Evolutionary conservation across 2,797 vertebrate species (phyloP), one percentile per base, ranked within the genome.

Genomic region (Sus cebifrons): DNA sequence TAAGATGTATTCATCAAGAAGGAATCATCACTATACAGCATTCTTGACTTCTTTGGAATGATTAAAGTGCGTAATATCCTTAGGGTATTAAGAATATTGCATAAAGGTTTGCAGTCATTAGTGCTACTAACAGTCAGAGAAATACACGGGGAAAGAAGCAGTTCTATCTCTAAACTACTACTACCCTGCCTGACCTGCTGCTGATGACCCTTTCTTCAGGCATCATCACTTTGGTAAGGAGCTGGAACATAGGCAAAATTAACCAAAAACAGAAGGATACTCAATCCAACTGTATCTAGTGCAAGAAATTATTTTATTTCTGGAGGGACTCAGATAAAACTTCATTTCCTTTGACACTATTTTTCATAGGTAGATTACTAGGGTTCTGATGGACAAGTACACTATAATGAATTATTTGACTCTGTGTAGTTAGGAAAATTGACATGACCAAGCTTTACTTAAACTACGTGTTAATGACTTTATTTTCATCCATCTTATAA

Each of bases 41-140:
- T 93, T 95, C 82, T 92, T 94, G 56, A 89, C 78, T 96, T 97
- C 86, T 97, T 82, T 98, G 97, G 95, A 97, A 97, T 98, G 96
- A 96, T 65, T 96, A 92, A 97, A 98, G 97, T 97, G 94, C 97
- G 92, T 95, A 84, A 70, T 96, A 84, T 94, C 88, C 95, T 91
- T 2, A 86, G 90, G 64, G 62, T 82, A 95, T 81, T 89, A 86
- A 74, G 77, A 96, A 95, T 93, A 96, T 40, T 94, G 96, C 95
- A 86, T 95, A 86, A 95, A 93, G 29, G 49, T 89, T 56, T 94
- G 73, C 49, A 93, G 68, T 92, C 49, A 84, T 93, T 78, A 85
- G 70, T 89, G 90, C 62, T 75, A 90, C 89, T 89, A 93, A 91
- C 71, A 95, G 74, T 78, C 89, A 85, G 9, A 52, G 73, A 92